Evolutionary conservation across 2,797 vertebrate genomes (phyloP).

Genomic region (Astyanax mexicanus): DNA sequence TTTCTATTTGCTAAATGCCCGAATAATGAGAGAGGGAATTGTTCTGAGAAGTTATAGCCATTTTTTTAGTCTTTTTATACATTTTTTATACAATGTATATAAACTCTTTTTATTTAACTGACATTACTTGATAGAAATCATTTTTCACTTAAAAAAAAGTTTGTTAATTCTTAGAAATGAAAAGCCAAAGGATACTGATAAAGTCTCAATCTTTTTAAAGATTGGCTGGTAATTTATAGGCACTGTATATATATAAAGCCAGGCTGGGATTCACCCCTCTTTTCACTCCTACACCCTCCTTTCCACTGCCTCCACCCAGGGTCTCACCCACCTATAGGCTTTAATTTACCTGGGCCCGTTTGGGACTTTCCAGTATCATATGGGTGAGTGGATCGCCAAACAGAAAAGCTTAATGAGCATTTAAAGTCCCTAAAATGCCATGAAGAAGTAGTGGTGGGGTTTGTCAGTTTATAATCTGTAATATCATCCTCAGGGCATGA

Average conservation of each 20-base stretch:
- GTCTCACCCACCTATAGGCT: conserved; percentile 30
- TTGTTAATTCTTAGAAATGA: too few relatives aligned
- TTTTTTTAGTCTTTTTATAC: too few relatives aligned
- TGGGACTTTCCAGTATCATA: conserved; percentile 82
- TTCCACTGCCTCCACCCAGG: conserved; percentile 39
- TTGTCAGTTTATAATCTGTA: conserved; percentile 47
- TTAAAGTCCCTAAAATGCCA: conserved; percentile 82
- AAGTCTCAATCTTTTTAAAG: too few relatives aligned
- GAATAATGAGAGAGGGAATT: too few relatives aligned
- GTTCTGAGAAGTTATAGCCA: too few relatives aligned
- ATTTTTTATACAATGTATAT: too few relatives aligned
- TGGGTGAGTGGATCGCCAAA: conserved; percentile 64
- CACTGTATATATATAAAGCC: neutral
- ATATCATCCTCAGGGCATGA: conserved; percentile 17
- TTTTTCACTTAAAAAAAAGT: too few relatives aligned
- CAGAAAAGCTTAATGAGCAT: conserved; percentile 65
- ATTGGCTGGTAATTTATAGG: too few relatives aligned
- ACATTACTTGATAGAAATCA: too few relatives aligned
- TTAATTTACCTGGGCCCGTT: conserved; percentile 80
- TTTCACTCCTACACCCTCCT: conserved; percentile 16
- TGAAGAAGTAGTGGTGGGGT: conserved; percentile 40
- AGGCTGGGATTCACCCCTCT: neutral
- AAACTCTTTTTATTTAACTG: too few relatives aligned
- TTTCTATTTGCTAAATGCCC: too few relatives aligned
- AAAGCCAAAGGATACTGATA: too few relatives aligned